A percentile compares a stretch with the other conserved stretches of the same genome.
Evolutionary conservation across 2,113 vertebrate genomes (phyloP).

Genomic region (Pungitius pungitius): DNA sequence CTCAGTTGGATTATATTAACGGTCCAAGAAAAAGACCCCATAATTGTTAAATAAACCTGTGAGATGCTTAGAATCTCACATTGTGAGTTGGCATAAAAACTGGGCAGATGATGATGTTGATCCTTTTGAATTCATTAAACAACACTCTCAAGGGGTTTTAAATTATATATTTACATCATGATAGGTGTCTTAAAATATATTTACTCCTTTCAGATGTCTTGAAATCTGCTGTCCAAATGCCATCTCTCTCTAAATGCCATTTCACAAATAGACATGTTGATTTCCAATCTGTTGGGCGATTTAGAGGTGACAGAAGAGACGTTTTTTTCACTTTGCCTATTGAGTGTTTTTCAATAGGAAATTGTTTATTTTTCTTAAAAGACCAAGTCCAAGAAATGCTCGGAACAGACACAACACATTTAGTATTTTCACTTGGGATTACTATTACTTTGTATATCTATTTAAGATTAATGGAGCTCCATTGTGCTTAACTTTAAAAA

Average conservation of each 20-base stretch:
- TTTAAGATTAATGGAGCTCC: conserved; percentile 55
- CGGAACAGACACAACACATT: conserved; percentile 54
- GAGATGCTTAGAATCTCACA: not conserved
- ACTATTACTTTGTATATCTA: too few species aligned
- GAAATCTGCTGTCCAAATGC: not conserved
- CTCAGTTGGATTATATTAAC: not conserved
- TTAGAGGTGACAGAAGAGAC: conserved; percentile 18
- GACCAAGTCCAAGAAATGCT: conserved; percentile 27
- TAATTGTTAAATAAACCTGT: not conserved
- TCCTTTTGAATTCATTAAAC: not conserved
- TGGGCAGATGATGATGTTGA: not conserved
- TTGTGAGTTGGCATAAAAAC: not conserved
- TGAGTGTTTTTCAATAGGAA: conserved; percentile 27
- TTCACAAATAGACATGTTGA: conserved; percentile 15
- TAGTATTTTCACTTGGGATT: conserved; percentile 38
- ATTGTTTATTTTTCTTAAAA: conserved; percentile 24
- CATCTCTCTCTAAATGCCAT: not conserved
- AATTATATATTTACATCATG: not conserved
- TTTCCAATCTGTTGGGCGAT: conserved; percentile 19
- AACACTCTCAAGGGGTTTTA: not conserved
- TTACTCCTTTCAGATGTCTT: not conserved
- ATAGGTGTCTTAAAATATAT: not conserved
- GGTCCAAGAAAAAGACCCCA: not conserved
- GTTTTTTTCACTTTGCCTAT: not conserved
- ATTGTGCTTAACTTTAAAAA: too few species aligned